phyloP scores from a whole-genome alignment of 1,140 invertebrate species.

The Armadillidium nasatum region DNA sequence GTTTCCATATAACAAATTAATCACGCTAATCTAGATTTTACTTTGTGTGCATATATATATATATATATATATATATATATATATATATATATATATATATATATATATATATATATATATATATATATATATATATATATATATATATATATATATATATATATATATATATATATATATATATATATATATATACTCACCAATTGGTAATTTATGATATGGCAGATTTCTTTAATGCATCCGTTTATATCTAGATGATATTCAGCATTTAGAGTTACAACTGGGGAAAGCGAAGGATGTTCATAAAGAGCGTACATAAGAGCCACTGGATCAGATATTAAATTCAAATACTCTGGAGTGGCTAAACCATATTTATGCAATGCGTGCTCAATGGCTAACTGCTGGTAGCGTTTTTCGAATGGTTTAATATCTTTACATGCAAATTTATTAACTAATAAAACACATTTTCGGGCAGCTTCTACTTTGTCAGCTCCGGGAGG shows the following conservation, averaged over 20 bases:
- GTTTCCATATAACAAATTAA: no score
- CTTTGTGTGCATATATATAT: no score
- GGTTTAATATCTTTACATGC: background rate
- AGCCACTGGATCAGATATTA: conserved; percentile 28
- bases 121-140: conserved; percentile 18
- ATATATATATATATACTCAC: conserved; percentile 26
- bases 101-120: conserved; percentile 1
- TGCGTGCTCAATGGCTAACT: conserved; percentile 35
- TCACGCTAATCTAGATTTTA: no score
- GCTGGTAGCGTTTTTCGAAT: conserved; percentile 31
- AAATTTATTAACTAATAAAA: conserved; percentile 34
- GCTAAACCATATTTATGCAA: conserved; percentile 36
- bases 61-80: conserved; percentile 14
- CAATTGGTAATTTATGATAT: conserved; percentile 26
- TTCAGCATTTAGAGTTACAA: conserved; percentile 29
- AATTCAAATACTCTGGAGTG: conserved; percentile 28
- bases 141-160: conserved; percentile 21
- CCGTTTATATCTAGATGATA: conserved; percentile 32
- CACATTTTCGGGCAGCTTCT: conserved; percentile 28
- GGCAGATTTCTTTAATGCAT: conserved; percentile 38
- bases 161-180: conserved; percentile 22
- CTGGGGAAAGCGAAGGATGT: conserved; percentile 30
- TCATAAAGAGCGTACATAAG: conserved; percentile 36
- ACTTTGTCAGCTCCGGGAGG: conserved; percentile 41
- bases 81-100: conserved; percentile 21